These are phyloP conservation scores for Bubo blakistoni DNA, from an alignment of 2,113 vertebrate genomes.

Conservation along the genomic window DNA sequence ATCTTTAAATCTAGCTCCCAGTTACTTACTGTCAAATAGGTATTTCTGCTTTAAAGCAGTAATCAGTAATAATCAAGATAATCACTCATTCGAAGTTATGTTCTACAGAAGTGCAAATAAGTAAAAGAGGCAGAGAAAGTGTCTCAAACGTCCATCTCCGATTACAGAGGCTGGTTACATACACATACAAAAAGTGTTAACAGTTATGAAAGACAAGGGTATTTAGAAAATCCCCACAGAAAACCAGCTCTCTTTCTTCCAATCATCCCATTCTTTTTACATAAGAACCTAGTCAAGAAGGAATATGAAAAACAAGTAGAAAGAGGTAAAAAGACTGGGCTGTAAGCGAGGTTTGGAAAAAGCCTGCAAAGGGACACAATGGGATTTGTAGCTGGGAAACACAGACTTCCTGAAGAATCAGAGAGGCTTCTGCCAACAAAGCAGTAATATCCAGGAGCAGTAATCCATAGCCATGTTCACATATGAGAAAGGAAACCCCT, in stretches of 20 bases:
- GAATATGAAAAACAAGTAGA: background rate
- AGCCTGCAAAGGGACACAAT: background rate
- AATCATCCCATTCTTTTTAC: background rate
- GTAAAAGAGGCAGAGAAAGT: background rate
- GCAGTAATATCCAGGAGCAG: background rate
- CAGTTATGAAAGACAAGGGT: background rate
- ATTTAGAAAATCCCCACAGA: background rate
- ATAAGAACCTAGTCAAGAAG: background rate
- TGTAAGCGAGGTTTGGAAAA: background rate
- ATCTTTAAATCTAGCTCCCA: background rate
- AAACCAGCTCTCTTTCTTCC: background rate
- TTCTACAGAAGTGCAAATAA: background rate
- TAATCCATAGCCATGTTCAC: background rate
- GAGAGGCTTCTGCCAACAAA: constrained; percentile 14
- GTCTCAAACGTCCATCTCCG: background rate
- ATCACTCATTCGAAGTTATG: background rate
- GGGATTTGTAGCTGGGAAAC: background rate
- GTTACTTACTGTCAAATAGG: background rate
- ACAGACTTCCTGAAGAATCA: constrained; percentile 17
- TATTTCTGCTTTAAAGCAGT: background rate
- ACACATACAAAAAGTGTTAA: fast-evolving
- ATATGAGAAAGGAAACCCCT: background rate
- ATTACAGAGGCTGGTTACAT: background rate
- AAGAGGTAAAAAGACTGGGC: background rate
- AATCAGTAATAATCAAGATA: background rate